Conservation (phyloP, 2,797 vertebrate species). For the Chloroceryle amazona region DNA sequence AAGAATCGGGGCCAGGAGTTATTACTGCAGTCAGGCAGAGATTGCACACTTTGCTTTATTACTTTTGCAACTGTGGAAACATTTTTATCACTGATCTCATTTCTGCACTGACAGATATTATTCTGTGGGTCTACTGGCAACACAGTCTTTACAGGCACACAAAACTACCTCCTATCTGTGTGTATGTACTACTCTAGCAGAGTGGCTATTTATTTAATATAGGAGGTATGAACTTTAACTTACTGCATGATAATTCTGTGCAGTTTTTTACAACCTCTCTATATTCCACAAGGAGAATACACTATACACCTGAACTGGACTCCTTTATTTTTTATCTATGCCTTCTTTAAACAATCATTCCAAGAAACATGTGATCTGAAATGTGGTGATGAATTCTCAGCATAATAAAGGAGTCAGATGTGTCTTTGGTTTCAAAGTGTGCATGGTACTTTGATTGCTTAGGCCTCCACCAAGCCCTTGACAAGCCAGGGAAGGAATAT, state of each 20-base stretch:
- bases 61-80: constrained; percentile 74
- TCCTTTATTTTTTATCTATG: not conserved
- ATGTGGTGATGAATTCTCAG: not conserved
- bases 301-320: not conserved
- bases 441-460: not conserved
- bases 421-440: not conserved
- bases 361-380: not conserved
- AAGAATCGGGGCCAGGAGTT: not conserved
- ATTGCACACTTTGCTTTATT: constrained; percentile 1
- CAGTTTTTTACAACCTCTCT: not conserved
- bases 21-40: constrained; percentile 6
- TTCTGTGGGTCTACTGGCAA: not conserved
- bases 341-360: not conserved
- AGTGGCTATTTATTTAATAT: not conserved
- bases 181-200: constrained; percentile 26
- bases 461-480: not conserved
- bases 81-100: constrained; percentile 69
- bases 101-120: constrained; percentile 16
- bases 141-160: not conserved
- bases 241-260: not conserved
- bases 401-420: not conserved
- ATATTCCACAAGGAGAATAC: not conserved
- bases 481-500: not conserved
- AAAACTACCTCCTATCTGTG: not conserved
- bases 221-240: not conserved